A percentile compares a stretch with the other conserved stretches of the same genome.
Conservation (phyloP, 23 tunicate genomes). For the Styela clava region DNA sequence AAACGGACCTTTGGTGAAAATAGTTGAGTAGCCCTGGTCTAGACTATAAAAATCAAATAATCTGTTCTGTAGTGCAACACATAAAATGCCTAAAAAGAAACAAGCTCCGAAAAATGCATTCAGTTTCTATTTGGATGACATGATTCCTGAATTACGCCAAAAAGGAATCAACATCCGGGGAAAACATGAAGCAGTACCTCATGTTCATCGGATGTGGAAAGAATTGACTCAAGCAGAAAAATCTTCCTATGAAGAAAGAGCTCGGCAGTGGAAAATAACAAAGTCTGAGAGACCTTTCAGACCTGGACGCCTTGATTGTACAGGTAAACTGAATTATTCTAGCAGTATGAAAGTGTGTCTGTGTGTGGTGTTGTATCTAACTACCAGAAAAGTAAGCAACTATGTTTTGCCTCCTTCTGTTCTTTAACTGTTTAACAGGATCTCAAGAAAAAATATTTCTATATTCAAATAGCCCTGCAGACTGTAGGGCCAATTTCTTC, state of each 20-base stretch:
- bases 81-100: slow-evolving; percentile 48
- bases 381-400: too few species aligned
- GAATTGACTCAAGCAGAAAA: slow-evolving; percentile 55
- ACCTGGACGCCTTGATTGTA: slow-evolving; percentile 74
- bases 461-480: too few species aligned
- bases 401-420: too few species aligned
- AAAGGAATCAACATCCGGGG: slow-evolving; percentile 43
- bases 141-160: slow-evolving; percentile 34
- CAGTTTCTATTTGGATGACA: slow-evolving; percentile 82
- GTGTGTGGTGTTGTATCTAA: neutral
- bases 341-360: slow-evolving; percentile 44
- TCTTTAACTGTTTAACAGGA: too few species aligned
- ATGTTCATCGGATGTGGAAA: slow-evolving; percentile 65
- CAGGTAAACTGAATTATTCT: slow-evolving; percentile 47
- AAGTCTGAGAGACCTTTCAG: slow-evolving; percentile 25
- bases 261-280: slow-evolving; percentile 50
- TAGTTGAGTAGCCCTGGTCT: too few species aligned
- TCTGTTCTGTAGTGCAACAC: too few species aligned
- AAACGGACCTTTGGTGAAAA: too few species aligned
- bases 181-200: slow-evolving; percentile 82
- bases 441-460: too few species aligned
- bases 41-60: too few species aligned
- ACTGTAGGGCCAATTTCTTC: too few species aligned
- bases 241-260: slow-evolving; percentile 68
- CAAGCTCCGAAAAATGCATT: slow-evolving; percentile 78